phyloP scores from a whole-genome alignment of 2,888 invertebrate genomes.

The Siphlonurus alternatus region DNA sequence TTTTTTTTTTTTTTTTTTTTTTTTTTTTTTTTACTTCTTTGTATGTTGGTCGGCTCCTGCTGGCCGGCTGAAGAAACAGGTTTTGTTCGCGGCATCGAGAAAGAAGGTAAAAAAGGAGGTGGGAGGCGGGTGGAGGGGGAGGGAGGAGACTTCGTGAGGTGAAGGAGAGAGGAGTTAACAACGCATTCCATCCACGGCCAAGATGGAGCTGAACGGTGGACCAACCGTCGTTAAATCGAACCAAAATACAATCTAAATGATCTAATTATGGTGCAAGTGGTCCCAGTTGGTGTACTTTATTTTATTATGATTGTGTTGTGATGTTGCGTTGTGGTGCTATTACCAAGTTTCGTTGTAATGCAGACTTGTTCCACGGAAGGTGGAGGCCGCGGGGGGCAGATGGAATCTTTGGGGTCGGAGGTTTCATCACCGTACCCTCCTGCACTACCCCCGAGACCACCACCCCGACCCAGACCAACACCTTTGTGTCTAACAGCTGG shows the following conservation, averaged over 20 bases:
- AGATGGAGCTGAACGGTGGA: neutral
- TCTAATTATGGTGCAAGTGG: neutral
- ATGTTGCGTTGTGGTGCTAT: neutral
- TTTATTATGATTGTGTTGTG: no score
- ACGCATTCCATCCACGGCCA: neutral
- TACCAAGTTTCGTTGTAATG: neutral
- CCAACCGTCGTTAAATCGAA: neutral
- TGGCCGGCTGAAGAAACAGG: neutral
- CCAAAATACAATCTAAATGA: neutral
- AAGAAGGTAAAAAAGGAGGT: neutral
- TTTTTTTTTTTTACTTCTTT: neutral
- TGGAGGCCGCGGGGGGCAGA: neutral
- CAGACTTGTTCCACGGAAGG: neutral
- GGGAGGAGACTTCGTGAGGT: neutral
- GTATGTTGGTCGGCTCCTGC: neutral
- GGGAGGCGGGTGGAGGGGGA: neutral
- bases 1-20: no score
- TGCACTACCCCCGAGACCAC: constrained; percentile 34
- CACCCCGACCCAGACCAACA: constrained; percentile 25
- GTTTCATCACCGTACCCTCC: constrained; percentile 22
- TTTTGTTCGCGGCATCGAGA: neutral
- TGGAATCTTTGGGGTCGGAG: neutral
- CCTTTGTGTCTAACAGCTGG: constrained; percentile 6
- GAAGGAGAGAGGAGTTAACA: neutral
- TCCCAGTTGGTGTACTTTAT: neutral